Percentiles rank a stretch among this genome's conserved stretches.
Evolutionary conservation across 2,888 invertebrate genomes (phyloP).

Genomic region (Pseudeuparius sepicola): DNA sequence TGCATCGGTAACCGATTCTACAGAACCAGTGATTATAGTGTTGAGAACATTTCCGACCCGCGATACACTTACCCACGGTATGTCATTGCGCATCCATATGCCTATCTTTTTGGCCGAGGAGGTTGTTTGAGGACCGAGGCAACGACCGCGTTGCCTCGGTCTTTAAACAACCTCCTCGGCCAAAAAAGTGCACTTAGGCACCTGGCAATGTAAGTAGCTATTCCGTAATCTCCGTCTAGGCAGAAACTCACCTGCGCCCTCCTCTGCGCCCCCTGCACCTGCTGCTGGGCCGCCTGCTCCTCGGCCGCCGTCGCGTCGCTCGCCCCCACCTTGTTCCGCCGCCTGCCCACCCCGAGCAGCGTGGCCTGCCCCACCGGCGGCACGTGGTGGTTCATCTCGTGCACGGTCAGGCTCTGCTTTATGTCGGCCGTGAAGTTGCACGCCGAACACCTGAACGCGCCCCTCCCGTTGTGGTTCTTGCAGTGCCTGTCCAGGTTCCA

Average conservation of each 20-base stretch:
- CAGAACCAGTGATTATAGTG: no score
- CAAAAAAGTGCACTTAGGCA: no score
- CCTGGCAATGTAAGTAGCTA: no score
- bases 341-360: conserved; percentile 45
- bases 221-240: conserved; percentile 5
- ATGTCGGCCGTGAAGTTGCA: conserved; percentile 89
- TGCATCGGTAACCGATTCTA: background rate
- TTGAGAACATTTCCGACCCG: no score
- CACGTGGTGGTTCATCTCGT: conserved; percentile 84
- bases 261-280: conserved; percentile 10
- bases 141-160: no score
- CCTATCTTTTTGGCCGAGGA: no score
- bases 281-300: conserved; percentile 29
- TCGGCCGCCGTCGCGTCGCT: conserved; percentile 49
- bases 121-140: no score
- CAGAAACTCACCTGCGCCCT: conserved; percentile 15
- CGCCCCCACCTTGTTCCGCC: conserved; percentile 66
- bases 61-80: no score
- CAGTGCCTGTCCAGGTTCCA: conserved; percentile 92
- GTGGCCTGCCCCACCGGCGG: conserved; percentile 63
- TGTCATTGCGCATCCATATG: no score
- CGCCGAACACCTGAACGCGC: conserved; percentile 72
- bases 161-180: no score
- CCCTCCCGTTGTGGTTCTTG: conserved; percentile 80
- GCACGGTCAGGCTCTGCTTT: conserved; percentile 83